Percentiles rank a stretch among this genome's conserved stretches.
These are phyloP conservation scores for Neocrepidodera transversa DNA, from an alignment of 2,888 invertebrate species.

Conservation along the genomic window DNA sequence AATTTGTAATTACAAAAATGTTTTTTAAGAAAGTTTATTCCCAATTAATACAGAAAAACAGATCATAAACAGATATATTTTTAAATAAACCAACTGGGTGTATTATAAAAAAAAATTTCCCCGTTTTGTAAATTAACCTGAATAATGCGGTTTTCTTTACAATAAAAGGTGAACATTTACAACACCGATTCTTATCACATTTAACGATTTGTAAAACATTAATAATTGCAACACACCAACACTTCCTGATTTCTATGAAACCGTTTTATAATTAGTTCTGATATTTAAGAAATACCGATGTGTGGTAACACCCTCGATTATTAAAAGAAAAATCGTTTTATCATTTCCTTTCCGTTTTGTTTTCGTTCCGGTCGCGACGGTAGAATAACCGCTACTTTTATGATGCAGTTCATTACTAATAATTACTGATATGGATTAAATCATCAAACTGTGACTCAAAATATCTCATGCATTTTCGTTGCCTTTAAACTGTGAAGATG, in stretches of 20 bases:
- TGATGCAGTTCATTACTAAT: constrained; percentile 6
- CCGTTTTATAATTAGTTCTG: constrained; percentile 8
- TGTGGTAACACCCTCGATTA: constrained; percentile 34
- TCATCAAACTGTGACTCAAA: neutral
- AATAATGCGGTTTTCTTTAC: too few relatives aligned
- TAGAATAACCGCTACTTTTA: constrained; percentile 18
- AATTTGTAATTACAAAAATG: too few relatives aligned
- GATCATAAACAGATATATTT: too few relatives aligned
- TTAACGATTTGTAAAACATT: neutral
- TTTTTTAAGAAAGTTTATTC: too few relatives aligned
- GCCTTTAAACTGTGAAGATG: too few relatives aligned
- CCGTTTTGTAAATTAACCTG: too few relatives aligned
- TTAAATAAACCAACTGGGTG: too few relatives aligned
- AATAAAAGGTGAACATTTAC: too few relatives aligned
- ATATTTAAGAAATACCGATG: constrained; percentile 19
- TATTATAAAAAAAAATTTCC: too few relatives aligned
- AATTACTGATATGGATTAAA: constrained; percentile 1
- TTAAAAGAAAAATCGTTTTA: constrained; percentile 17
- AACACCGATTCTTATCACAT: too few relatives aligned
- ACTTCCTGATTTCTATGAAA: constrained; percentile 33
- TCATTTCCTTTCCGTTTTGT: constrained; percentile 31
- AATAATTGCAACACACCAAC: constrained; percentile 6
- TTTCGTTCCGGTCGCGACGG: neutral
- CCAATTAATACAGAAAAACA: too few relatives aligned
- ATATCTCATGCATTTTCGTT: neutral